Evolutionary conservation across 2,888 invertebrate genomes (phyloP), one percentile per base, ranked within the genome.

Genomic region (Brachyptera risi): DNA sequence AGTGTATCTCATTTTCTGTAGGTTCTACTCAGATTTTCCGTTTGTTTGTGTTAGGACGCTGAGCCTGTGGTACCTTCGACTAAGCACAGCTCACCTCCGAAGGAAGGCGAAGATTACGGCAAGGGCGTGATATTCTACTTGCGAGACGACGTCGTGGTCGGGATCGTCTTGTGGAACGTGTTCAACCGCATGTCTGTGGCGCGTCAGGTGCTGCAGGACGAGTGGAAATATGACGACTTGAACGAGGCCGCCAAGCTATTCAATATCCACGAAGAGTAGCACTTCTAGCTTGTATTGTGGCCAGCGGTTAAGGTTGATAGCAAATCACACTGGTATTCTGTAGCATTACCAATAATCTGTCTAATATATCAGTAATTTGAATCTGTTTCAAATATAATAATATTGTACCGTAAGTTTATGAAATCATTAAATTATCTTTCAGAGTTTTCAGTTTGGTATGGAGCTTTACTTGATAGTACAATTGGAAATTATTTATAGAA

Each of bases 191-290:
- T 96, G 83, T 85, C 88, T 63, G 80, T 93, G 63, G 97, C 96
- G 21, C 80, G 96, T 70, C 91, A 93, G 81, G 84, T 96, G 71
- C 83, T 96, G 65, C 83, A 88, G 73, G 88, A 92, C 73, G 87
- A 87, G 67, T 87, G 83, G 65, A 85, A 85, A 71, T 92, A 88
- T 73, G 90, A 92, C 56, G 96, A 96, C 78, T 79, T 96, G 69
- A 89, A 90, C 73, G 96, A 97, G 80, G 91, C 96, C 68, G 95
- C 96, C 57, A 96, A 96, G 79, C 79, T 96, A 69, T 96, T 97
- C 78, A 82, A 89, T 69, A 86, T 92, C 70, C 90, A 92, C 74
- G 86, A 88, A 24, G 62, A 65, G 21, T 62, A 49, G 23, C 23
- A n/a, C 19, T 17, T 17, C 42, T 1, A 4, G 17, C 21, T 3